Evolutionary conservation across 2,888 invertebrate genomes (phyloP).

Genomic region (Synanthedon tipuliformis): DNA sequence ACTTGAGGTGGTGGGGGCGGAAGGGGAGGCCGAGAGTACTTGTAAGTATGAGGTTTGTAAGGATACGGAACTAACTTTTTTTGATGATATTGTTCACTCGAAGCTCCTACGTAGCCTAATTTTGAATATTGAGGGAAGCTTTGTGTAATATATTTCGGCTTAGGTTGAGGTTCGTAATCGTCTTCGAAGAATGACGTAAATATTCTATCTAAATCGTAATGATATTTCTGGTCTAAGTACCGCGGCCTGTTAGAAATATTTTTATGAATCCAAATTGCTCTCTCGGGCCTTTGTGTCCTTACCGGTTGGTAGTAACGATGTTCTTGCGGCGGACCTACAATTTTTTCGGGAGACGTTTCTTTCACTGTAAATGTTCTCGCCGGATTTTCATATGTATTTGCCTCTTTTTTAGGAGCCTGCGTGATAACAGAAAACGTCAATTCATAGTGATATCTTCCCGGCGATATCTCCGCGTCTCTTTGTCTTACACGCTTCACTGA

Average conservation of each 20-base stretch:
- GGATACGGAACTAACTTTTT: constrained; percentile 34
- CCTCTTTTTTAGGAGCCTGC: constrained; percentile 58
- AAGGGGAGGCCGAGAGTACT: constrained; percentile 33
- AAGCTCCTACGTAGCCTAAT: constrained; percentile 27
- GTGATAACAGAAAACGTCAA: constrained; percentile 74
- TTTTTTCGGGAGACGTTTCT: constrained; percentile 50
- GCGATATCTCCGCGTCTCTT: constrained; percentile 57
- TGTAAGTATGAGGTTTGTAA: constrained; percentile 27
- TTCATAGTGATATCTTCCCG: constrained; percentile 70
- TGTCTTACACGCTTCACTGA: constrained; percentile 77
- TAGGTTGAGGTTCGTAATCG: constrained; percentile 11
- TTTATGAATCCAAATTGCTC: constrained; percentile 52
- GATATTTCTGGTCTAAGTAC: constrained; percentile 25
- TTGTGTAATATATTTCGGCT: constrained; percentile 18
- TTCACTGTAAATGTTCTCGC: constrained; percentile 75
- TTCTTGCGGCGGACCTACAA: constrained; percentile 20
- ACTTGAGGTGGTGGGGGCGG: constrained; percentile 24
- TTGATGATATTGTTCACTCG: constrained; percentile 34
- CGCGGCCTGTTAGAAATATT: constrained; percentile 28
- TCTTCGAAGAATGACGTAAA: constrained; percentile 56
- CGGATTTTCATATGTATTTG: constrained; percentile 62
- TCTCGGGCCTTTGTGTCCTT: constrained; percentile 25
- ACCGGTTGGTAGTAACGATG: constrained; percentile 14
- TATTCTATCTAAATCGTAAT: constrained; percentile 43
- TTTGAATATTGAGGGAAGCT: constrained; percentile 32